Evolutionary conservation across 2,113 vertebrate species (phyloP), one percentile per base, ranked within the genome.

Genomic region (Seriola quinqueradiata): DNA sequence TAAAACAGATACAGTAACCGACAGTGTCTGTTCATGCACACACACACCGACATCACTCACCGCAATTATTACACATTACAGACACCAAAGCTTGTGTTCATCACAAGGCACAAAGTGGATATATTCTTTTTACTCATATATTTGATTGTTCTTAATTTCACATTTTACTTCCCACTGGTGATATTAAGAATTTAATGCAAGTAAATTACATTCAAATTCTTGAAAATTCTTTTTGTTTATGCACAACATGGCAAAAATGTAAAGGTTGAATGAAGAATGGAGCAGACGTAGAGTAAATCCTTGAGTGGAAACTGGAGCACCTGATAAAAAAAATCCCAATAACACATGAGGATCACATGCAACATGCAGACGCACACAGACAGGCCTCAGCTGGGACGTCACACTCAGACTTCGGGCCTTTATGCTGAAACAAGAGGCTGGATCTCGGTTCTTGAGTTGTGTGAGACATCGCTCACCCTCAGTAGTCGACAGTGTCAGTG

Each of bases 1-100:
- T 38, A 52, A 46, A 46, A 60, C 48, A 67, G 72, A 83, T 57
- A 79, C 67, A 48, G n/a, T 61, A 25, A 52, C 60, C n/a, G 60
- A 44, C 14, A 58, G 34, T 55, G 42, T 48, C 34, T 50, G 36
- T 76, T 78, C n/a, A 42, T 38, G n/a, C 17, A 38, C 19, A 40
- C 52, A 46, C 34, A 66, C 23, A 70, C 34, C 4, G 21, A 21
- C 48, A 42, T 64, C 11, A 46, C 19, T 34, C 19, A 59, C 25
- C 12, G 19, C 50, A 50, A 16, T 28, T 50, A 19, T 58, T n/a
- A 21, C 44, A 32, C n/a, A 72, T 16, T 12, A 32, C 8, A 36
- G 54, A 52, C 10, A 13, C 12, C 16, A 17, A 2, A 23, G 13
- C 5, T 21, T 28, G n/a, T 5, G 2, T 74, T 44, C 38, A 21